Evolutionary conservation across 2,113 vertebrate genomes (phyloP).

Genomic region (Sprattus sprattus): DNA sequence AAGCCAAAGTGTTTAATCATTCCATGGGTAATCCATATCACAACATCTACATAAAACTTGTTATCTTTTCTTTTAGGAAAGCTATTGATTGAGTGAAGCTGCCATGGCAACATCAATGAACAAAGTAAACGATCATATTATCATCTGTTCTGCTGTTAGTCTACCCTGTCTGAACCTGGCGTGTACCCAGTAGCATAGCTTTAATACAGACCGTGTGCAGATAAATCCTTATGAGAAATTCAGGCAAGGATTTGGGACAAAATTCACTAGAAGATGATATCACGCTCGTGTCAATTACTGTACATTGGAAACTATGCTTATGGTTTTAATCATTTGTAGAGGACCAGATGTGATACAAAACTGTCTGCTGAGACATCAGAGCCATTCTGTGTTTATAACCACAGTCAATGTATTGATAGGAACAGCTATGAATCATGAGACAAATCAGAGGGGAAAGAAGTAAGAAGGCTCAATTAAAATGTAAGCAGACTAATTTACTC

Average conservation of each 20-base stretch:
- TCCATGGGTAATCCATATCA: background rate
- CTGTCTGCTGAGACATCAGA: background rate
- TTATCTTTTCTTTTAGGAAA: background rate
- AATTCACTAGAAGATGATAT: background rate
- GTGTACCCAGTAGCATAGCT: background rate
- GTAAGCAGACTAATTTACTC: background rate
- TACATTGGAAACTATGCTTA: too few relatives aligned
- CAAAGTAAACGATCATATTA: background rate
- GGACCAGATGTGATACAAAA: background rate
- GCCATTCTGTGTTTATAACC: background rate
- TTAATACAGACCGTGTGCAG: background rate
- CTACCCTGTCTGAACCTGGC: background rate
- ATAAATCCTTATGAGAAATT: background rate
- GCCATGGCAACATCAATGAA: background rate
- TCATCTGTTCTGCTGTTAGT: background rate
- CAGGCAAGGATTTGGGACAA: background rate
- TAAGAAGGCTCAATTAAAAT: background rate
- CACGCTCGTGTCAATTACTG: background rate
- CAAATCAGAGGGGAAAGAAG: background rate
- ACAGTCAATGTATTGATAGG: background rate
- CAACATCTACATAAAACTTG: background rate
- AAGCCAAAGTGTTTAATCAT: background rate
- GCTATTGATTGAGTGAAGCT: background rate
- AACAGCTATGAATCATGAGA: background rate
- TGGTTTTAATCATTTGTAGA: background rate